These are phyloP conservation scores for Aplodontia rufa DNA, from an alignment of 2,113 vertebrate species.

Conservation along the genomic window DNA sequence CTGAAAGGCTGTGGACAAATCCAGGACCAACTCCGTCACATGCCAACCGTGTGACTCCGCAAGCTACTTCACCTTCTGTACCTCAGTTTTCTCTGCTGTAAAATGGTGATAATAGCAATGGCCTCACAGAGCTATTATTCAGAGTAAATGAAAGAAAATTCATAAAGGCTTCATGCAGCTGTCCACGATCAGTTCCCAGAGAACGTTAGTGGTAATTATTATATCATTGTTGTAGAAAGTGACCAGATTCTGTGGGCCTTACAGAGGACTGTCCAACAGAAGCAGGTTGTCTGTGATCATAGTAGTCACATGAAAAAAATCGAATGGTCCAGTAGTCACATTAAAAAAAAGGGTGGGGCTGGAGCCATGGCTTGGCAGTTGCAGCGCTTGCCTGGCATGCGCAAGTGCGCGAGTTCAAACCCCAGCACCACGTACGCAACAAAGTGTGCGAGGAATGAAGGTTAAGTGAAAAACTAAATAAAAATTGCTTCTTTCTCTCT, in stretches of 20 bases:
- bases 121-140: neutral
- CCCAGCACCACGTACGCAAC: too few species aligned
- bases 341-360: too few species aligned
- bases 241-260: neutral
- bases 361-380: too few species aligned
- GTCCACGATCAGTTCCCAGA: fast-evolving
- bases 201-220: too few species aligned
- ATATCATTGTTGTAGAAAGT: neutral
- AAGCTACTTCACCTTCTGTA: neutral
- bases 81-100: neutral
- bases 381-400: too few species aligned
- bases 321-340: neutral
- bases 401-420: too few species aligned
- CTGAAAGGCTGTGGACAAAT: neutral
- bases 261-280: neutral
- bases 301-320: neutral
- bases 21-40: neutral
- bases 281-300: neutral
- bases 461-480: too few species aligned
- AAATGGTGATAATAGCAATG: neutral
- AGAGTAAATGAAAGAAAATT: neutral
- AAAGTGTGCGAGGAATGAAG: too few species aligned
- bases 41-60: neutral
- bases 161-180: neutral
- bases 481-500: too few species aligned